Base-by-base conservation (phyloP, 2,888 invertebrate species). In the Leucophenga maculata region DNA sequence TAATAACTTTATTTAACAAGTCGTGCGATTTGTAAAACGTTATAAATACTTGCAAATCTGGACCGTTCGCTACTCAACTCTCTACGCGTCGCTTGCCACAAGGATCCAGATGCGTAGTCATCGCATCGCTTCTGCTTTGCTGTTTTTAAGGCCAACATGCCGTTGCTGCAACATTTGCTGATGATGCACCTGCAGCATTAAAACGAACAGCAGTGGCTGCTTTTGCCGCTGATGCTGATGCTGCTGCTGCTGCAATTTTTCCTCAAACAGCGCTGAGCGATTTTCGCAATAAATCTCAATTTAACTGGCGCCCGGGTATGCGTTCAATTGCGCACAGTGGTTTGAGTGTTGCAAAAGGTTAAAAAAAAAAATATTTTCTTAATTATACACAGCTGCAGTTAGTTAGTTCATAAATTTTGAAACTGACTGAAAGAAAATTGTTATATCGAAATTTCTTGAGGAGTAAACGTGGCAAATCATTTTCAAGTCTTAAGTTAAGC, bases 281-380 rank as follows among this genome's bases (percentile, higher is more conserved):
- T 79, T 81, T 78, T 72, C 74, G 82, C 81, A 85, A 86, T 86
- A 86, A 86, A 86, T 86, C 86, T 86, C 82, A 83, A 86, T 86
- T 86, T 82, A 85, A 86, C 84, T 86, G 86, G 86, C 86, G 86
- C 86, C 86, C 84, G 83, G 79, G 80, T 83, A 83, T 81, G 80
- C 80, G 80, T 83, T 82, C 83, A 50, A 16, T 60, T 22, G 6
- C 39, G 18, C 18, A n/a, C 39, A 39, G 39, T 39, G 39, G 39
- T 39, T 39, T 39, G 39, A 39, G 39, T 39, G 4, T 4, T 26
- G 2, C 26, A 4, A 26, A 26, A 26, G 4, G 26, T n/a, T n/a
- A n/a, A n/a, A n/a, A n/a, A n/a, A n/a, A n/a, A n/a, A n/a, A n/a
- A n/a, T n/a, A n/a, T n/a, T n/a, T n/a, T n/a, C n/a, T n/a, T n/a